phyloP scores from a whole-genome alignment of 2,797 vertebrate genomes.

The Taeniopygia guttata region DNA sequence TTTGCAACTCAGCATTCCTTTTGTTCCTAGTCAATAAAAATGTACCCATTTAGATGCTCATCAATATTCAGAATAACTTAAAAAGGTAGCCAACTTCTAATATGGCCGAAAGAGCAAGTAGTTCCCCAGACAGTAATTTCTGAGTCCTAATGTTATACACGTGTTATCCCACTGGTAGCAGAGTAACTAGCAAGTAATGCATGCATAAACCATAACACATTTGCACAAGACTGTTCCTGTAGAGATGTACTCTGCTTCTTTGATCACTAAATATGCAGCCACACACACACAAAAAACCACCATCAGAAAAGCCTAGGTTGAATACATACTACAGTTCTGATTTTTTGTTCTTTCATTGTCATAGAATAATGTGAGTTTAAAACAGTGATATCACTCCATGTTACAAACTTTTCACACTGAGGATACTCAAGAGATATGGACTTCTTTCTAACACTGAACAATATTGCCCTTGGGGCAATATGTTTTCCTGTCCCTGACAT shows the following conservation, averaged over 20 bases:
- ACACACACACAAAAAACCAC: not conserved
- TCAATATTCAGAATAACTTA: not conserved
- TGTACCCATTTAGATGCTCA: not conserved
- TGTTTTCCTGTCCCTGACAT: not conserved
- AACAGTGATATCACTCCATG: not conserved
- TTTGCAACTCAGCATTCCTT: not conserved
- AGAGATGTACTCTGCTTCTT: not conserved
- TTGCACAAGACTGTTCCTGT: not conserved
- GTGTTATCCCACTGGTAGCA: not conserved
- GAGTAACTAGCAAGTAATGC: not conserved
- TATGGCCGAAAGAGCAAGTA: not conserved
- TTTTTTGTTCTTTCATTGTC: not conserved
- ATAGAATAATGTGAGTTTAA: not conserved
- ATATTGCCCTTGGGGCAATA: not conserved
- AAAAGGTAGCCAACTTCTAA: not conserved
- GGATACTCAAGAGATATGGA: not conserved
- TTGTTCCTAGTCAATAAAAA: not conserved
- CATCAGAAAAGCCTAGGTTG: not conserved
- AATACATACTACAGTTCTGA: not conserved
- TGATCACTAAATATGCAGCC: not conserved
- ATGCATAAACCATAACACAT: not conserved
- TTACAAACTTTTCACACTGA: not conserved
- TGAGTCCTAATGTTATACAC: rapidly evolving
- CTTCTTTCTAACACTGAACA: not conserved
- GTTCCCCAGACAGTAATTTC: not conserved